A percentile compares a stretch with the other conserved stretches of the same genome.
phyloP scores from a whole-genome alignment of 2,888 invertebrate species.

The Nysson spinosus region DNA sequence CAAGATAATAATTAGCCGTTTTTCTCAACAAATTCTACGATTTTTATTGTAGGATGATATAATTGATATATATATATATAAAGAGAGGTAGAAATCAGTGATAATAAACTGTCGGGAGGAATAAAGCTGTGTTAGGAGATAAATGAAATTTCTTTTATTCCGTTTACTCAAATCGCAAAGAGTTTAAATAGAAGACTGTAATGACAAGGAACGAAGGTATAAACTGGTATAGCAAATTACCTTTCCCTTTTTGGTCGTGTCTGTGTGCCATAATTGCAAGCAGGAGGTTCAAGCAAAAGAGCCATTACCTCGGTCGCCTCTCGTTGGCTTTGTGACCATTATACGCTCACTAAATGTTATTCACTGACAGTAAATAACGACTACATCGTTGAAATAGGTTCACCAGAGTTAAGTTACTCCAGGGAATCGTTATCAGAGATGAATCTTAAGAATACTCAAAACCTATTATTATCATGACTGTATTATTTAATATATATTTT shows the following conservation, averaged over 20 bases:
- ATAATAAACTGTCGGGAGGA: no score
- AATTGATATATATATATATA: no score
- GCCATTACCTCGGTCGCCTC: slow-evolving; percentile 33
- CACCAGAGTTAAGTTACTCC: background rate
- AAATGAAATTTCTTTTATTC: background rate
- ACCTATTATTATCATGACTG: slow-evolving; percentile 19
- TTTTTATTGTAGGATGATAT: no score
- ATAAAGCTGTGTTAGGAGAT: background rate
- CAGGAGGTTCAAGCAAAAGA: slow-evolving; percentile 29
- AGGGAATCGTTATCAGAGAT: slow-evolving; percentile 14
- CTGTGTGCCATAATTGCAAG: slow-evolving; percentile 36
- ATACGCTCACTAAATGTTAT: slow-evolving; percentile 39
- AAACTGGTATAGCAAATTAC: slow-evolving; percentile 39
- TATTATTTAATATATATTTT: slow-evolving; percentile 5
- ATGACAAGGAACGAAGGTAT: slow-evolving; percentile 15
- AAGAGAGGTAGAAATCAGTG: no score
- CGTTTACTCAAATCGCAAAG: background rate
- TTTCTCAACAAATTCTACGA: no score
- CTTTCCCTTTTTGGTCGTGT: slow-evolving; percentile 16
- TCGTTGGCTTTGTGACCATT: slow-evolving; percentile 28
- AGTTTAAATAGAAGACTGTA: slow-evolving; percentile 3
- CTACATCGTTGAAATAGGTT: slow-evolving; percentile 25
- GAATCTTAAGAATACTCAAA: slow-evolving; percentile 16
- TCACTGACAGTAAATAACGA: slow-evolving; percentile 30
- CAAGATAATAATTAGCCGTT: no score